Base-by-base conservation (phyloP, 2,888 invertebrate genomes). In the Coronaproctus castanopsis region DNA sequence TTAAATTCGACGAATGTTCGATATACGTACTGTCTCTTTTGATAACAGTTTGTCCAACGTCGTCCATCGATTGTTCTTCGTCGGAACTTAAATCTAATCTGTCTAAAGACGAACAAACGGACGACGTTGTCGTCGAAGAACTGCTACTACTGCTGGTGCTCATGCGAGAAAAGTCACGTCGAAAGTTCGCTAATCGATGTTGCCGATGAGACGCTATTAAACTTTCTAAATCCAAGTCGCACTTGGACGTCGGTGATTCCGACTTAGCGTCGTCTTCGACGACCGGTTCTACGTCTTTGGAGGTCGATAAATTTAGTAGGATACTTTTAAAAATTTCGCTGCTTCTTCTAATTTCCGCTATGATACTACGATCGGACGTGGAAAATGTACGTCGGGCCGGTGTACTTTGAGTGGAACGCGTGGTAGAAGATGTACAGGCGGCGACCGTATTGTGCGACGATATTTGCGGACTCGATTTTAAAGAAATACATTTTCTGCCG, bases 281-380 rank as follows among this genome's bases (percentile, higher is more conserved):
- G 48, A 69, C 70, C 36, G 36, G 36, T 8, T 36, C 36, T 14
- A 36, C 36, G 8, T 36, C 36, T 36, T 14, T 5, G 8, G 36
- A 36, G n/a, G n/a, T n/a, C 36, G 71, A 71, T 53, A 71, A 67
- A 63, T 71, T 71, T 52, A 72, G 65, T 18, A 72, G 65, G 55
- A 72, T 72, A 59, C 70, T 70, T 57, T 71, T 68, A 63, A 71
- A 71, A 53, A 72, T 71, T 63, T 72, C 72, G 55, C 71, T 71
- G 57, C 71, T 71, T 51, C 72, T 65, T 24, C 72, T 64, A 24
- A 72, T 65, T 62, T 72, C 72, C 20, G 70, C 70, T 65, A 71
- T 71, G 22, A 72, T 71, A 56, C 56, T 61, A 54, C 53, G 55
- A 48, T 22, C 59, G 24, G 23, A 61, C 55, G 21, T 59, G 54